Percentiles rank a stretch among this genome's conserved stretches.
phyloP scores from a whole-genome alignment of 2,113 vertebrate genomes.

The Micronisus gabar region DNA sequence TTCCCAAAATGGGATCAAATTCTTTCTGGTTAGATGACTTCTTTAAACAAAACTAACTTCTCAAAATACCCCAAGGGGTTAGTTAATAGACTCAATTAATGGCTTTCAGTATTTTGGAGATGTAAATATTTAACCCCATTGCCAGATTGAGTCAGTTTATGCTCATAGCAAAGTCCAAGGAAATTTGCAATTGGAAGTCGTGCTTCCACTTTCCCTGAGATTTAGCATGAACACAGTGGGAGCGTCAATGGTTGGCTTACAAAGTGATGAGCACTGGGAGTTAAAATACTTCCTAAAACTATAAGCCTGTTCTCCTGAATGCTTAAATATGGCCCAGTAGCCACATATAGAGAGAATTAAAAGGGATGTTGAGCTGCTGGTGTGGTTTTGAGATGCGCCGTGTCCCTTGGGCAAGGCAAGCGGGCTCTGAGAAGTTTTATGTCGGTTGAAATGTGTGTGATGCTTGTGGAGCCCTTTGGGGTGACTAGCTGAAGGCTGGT shows the following conservation, averaged over 20 bases:
- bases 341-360: background rate
- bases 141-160: background rate
- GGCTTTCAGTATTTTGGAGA: background rate
- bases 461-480: background rate
- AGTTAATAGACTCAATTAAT: background rate
- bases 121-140: background rate
- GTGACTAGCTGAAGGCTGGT: background rate
- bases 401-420: background rate
- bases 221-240: rapidly evolving
- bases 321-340: background rate
- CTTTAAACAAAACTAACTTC: background rate
- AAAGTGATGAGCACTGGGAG: background rate
- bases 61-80: background rate
- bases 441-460: too few relatives aligned
- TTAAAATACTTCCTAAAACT: background rate
- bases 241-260: rapidly evolving
- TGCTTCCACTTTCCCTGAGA: background rate
- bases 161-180: background rate
- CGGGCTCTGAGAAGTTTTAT: background rate
- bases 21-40: background rate
- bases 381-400: background rate
- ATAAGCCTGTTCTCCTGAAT: background rate
- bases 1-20: background rate
- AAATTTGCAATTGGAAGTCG: background rate
- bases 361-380: background rate